Evolutionary conservation across 2,797 vertebrate species (phyloP).

Genomic region (Mycteria americana): DNA sequence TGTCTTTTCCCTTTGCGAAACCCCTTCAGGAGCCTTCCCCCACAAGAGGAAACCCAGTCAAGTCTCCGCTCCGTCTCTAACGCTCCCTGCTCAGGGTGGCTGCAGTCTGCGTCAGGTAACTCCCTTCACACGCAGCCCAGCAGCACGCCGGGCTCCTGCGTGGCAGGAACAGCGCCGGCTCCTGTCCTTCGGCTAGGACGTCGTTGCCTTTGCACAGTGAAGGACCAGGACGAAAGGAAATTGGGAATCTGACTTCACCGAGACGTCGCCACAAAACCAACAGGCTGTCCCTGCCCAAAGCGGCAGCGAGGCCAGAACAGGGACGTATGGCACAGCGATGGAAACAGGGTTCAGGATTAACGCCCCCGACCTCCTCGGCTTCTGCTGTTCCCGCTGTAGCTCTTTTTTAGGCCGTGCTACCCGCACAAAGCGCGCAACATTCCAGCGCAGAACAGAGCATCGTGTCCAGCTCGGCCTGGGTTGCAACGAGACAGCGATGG

Average conservation of each 20-base stretch:
- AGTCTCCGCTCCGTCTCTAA: not conserved
- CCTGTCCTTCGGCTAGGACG: not conserved
- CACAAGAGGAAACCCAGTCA: not conserved
- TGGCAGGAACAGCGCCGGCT: not conserved
- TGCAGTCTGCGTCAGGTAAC: accelerated
- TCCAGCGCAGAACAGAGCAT: not conserved
- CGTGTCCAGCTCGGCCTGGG: not conserved
- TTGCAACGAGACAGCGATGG: no score
- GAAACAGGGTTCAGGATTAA: not conserved
- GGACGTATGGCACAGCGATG: accelerated
- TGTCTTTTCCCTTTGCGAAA: no score
- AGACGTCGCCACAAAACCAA: not conserved
- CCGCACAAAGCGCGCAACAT: accelerated
- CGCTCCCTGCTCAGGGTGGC: not conserved
- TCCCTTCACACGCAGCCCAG: not conserved
- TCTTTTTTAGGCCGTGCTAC: not conserved
- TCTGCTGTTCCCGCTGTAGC: accelerated
- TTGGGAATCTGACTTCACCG: accelerated
- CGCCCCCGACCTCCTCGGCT: no score
- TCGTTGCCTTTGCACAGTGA: not conserved
- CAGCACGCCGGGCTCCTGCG: not conserved
- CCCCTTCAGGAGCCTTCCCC: not conserved
- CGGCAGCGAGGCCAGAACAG: no score
- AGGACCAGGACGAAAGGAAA: not conserved
- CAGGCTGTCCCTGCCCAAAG: not conserved